Evolutionary conservation across 2,888 invertebrate species (phyloP), one percentile per base, ranked within the genome.

Genomic region (Synanthedon andrenaeformis): DNA sequence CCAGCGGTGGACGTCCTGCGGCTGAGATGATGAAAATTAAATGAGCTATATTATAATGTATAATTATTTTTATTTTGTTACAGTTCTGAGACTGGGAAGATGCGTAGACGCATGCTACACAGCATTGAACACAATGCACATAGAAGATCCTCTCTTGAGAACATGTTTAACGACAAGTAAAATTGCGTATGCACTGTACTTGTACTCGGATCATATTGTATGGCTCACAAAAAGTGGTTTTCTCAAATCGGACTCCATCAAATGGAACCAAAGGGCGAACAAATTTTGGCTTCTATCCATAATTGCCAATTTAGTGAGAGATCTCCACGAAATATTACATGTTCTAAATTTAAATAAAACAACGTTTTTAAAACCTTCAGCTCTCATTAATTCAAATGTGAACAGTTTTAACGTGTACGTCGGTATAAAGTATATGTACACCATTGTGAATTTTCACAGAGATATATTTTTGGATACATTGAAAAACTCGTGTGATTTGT

Each of bases 271-370:
- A 51, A 84, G 90, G 8, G 91, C 93, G 3, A 93, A 94, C 66
- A 93, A 91, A 72, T 96, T 96, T 72, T 97, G 96, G 96, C 77
- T 97, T 1, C 88, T 94, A 58, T 93, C 94, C 1, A 92, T 96
- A 13, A 85, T 93, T 11, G 91, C 96, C 78, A 95, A 95, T 70
- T 79, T 97, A 55, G 84, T 91, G 1, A 89, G 96, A 65, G 96
- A 97, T 76, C 72, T 94, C n/a, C 95, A 96, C 78, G 96, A 97
- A 86, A 92, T 96, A 55, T 63, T 89, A 51, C 88, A 90, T 58
- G 82, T 93, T 35, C 66, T 93, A 51, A 90, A 92, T 65, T 62
- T 79, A 28, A 79, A 89, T 58, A 82, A 76, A 56, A 62, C 74
- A 14, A 67, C 66, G 52, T 75, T 79, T 45, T 69, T 90, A 6